These are phyloP conservation scores for Danionella dracula DNA, from an alignment of 2,797 vertebrate genomes.

Conservation along the genomic window DNA sequence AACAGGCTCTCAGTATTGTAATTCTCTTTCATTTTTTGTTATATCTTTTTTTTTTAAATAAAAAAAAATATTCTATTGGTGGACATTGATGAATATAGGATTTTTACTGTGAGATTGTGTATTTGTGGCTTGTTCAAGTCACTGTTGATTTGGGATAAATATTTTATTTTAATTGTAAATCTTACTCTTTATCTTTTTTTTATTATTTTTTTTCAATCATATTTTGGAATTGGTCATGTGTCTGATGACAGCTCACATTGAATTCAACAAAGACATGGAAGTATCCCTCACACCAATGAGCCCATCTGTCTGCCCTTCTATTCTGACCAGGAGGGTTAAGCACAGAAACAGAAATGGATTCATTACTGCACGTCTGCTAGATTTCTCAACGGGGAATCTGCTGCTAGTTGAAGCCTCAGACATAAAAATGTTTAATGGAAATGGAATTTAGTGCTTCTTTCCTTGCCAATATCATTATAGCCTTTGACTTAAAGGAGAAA, in stretches of 20 bases:
- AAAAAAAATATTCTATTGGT: too few species aligned
- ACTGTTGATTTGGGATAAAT: too few species aligned
- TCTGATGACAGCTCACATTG: slow-evolving; percentile 58
- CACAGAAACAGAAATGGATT: slow-evolving; percentile 48
- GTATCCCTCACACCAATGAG: slow-evolving; percentile 66
- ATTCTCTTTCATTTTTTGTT: too few species aligned
- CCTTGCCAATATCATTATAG: slow-evolving; percentile 19
- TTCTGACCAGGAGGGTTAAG: slow-evolving; percentile 57
- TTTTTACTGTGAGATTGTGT: too few species aligned
- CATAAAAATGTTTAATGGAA: not conserved
- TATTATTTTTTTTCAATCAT: slow-evolving; percentile 54
- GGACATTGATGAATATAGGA: too few species aligned
- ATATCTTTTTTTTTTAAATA: too few species aligned
- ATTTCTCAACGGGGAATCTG: slow-evolving; percentile 19
- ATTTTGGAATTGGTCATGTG: slow-evolving; percentile 42
- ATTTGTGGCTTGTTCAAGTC: too few species aligned
- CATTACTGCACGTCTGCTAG: slow-evolving; percentile 47
- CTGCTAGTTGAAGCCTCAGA: not conserved
- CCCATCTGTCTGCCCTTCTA: slow-evolving; percentile 65
- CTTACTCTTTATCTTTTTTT: not conserved
- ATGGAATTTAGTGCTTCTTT: not conserved
- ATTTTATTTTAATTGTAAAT: too few species aligned
- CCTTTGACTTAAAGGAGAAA: slow-evolving; percentile 25
- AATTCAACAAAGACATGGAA: slow-evolving; percentile 61
- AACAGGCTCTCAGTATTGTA: too few species aligned